phyloP scores from a whole-genome alignment of 2,113 vertebrate genomes.

The Oxygymnocypris stewartii region DNA sequence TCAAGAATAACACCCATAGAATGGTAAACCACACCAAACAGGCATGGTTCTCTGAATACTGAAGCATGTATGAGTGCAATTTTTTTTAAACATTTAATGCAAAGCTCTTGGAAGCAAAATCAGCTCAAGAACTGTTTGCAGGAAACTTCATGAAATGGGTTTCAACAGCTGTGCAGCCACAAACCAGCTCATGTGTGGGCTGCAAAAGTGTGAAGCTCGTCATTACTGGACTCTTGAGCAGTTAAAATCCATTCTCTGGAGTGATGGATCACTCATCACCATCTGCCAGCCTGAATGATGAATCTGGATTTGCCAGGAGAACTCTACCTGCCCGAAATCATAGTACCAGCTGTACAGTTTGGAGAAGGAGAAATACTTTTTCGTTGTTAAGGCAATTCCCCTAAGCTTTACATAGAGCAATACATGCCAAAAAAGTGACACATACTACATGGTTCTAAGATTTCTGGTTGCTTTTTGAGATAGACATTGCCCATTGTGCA shows the following conservation, averaged over 20 bases:
- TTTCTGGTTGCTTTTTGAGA: background rate
- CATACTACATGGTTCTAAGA: background rate
- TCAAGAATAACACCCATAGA: background rate
- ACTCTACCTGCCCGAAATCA: conserved; percentile 27
- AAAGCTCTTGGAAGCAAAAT: background rate
- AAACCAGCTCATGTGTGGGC: conserved; percentile 23
- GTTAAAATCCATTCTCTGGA: conserved; percentile 36
- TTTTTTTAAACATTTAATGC: background rate
- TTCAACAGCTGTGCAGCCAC: conserved; percentile 27
- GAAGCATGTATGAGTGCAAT: background rate
- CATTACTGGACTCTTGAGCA: conserved; percentile 23
- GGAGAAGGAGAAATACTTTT: background rate
- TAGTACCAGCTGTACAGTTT: conserved; percentile 26
- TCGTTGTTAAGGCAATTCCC: conserved; percentile 17
- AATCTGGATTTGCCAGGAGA: conserved; percentile 21
- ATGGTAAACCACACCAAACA: background rate
- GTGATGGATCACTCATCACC: conserved; percentile 37
- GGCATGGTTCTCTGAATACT: background rate
- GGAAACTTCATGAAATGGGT: background rate
- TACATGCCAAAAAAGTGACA: background rate
- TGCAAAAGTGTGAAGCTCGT: conserved; percentile 6
- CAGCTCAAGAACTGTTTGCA: background rate
- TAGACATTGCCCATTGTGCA: background rate
- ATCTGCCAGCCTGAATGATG: conserved; percentile 39
- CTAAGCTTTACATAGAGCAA: background rate